These are phyloP conservation scores for Apis dorsata DNA, from an alignment of 1,140 invertebrate species.

Conservation along the genomic window DNA sequence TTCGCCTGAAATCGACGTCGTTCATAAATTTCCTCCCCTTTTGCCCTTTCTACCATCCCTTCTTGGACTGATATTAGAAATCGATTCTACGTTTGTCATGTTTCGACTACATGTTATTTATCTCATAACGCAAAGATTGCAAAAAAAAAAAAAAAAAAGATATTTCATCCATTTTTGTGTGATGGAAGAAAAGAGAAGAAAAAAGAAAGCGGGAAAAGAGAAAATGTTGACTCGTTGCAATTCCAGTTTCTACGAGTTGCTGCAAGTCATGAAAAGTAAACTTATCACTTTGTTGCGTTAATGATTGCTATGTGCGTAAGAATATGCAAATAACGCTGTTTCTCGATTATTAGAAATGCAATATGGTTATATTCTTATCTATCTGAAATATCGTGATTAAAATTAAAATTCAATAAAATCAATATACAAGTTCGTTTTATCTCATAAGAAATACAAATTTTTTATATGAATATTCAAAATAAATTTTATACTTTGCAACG, in stretches of 20 bases:
- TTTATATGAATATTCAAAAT: background rate
- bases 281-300: background rate
- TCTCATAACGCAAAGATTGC: background rate
- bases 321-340: constrained; percentile 16
- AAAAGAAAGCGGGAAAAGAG: background rate
- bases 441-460: background rate
- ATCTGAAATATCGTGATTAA: background rate
- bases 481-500: background rate
- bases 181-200: background rate
- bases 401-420: background rate
- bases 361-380: constrained; percentile 6
- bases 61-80: constrained; percentile 13
- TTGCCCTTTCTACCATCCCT: background rate
- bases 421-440: no score
- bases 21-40: constrained; percentile 13
- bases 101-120: background rate
- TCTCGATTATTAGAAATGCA: background rate
- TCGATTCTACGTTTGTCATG: constrained; percentile 3
- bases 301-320: background rate
- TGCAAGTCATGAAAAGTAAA: constrained; percentile 25
- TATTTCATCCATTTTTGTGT: no score
- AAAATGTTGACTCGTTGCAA: background rate
- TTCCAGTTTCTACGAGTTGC: background rate
- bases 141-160: background rate
- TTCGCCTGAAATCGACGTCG: background rate